These are phyloP conservation scores for Papilio helenus DNA, from an alignment of 1,140 invertebrate species.

Conservation along the genomic window DNA sequence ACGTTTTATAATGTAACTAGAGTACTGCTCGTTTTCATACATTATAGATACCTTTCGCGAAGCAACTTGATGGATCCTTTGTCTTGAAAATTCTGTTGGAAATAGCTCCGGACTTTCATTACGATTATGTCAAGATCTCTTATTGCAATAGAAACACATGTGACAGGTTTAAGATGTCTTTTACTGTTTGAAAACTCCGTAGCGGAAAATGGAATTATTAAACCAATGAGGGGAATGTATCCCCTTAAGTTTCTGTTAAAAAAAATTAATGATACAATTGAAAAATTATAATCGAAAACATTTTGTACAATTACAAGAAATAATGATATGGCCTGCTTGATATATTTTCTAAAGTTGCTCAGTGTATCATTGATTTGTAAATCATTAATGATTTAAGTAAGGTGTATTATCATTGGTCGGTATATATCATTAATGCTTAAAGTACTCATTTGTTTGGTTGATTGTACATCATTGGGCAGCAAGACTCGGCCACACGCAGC, in stretches of 20 bases:
- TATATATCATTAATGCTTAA: not conserved
- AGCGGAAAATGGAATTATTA: not conserved
- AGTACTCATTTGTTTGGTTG: not conserved
- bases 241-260: not conserved
- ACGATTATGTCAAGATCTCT: too few relatives aligned
- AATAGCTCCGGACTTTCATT: too few relatives aligned
- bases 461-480: not conserved
- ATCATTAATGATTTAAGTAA: not conserved
- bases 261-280: not conserved
- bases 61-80: too few relatives aligned
- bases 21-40: not conserved
- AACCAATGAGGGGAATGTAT: too few relatives aligned
- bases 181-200: too few relatives aligned
- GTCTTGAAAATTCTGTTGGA: too few relatives aligned
- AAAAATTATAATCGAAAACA: not conserved
- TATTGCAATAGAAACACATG: too few relatives aligned
- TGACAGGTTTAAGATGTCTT: too few relatives aligned
- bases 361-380: not conserved
- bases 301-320: not conserved
- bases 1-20: constrained; percentile 15
- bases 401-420: too few relatives aligned
- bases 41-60: not conserved
- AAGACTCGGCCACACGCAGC: constrained; percentile 47
- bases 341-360: not conserved
- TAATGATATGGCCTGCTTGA: not conserved